Base-by-base conservation (phyloP, 2,797 vertebrate genomes). In the Myripristis jacobus region DNA sequence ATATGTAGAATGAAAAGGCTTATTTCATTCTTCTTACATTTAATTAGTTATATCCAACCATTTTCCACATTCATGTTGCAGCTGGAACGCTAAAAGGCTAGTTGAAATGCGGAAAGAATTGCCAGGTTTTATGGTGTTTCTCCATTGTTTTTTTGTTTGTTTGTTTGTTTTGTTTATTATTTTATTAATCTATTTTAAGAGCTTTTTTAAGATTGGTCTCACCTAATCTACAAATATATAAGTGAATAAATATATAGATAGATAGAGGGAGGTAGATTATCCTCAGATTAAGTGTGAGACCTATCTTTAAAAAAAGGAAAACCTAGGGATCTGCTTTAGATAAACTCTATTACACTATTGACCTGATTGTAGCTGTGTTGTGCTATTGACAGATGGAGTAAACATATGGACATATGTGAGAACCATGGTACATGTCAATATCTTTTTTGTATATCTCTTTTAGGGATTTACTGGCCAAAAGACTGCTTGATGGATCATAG, bases 351-450 rank as follows among this genome's bases (percentile, higher is more conserved):
- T 55, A 61, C 10, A 19, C 25, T 29, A 51, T 38, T 78, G 68
- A 68, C 67, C 73, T 57, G n/a, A 79, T 59, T 74, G 31, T 43
- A 18, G 19, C 22, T 15, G 12, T 38, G 59, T 71, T 54, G 34
- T 58, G 43, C 34, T 51, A 59, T 77, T 63, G 83, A 63, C 90
- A 92, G 88, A 88, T 87, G 87, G 84, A 43, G 56, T 24, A 78
- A 88, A 75, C 90, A 90, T 89, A 91, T 90, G 90, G 58, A n/a
- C 31, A 63, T 54, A 77, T 82, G 62, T 60, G 55, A 67, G 62
- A 81, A 81, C 83, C 77, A 84, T 66, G 3, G n/a, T 55, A 70
- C 56, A 69, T 80, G 81, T 83, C 66, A 79, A 22, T 67, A 75
- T 87, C 47, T 77, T 77, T 50, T 53, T 54, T 56, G 24, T 44